Evolutionary conservation across 2,797 vertebrate species (phyloP), one percentile per base, ranked within the genome.

Genomic region (Threskiornis aethiopicus): DNA sequence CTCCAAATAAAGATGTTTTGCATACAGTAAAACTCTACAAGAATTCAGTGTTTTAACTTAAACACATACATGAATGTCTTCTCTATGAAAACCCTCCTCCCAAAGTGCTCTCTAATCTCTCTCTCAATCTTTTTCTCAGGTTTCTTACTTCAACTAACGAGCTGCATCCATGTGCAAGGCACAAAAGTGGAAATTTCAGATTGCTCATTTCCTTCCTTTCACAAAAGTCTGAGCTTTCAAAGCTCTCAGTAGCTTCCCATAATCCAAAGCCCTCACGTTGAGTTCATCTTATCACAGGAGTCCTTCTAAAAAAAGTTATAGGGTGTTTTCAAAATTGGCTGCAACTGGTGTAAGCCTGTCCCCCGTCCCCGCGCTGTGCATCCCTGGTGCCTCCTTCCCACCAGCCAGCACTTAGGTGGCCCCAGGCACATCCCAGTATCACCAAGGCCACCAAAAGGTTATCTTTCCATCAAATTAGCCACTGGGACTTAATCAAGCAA

Each of bases 281-380:
- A 88, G 52, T 39, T 58, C 15, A 6, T 17, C 19, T 82, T 57
- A 84, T 41, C 67, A 46, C 20, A 57, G 10, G 0, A 13, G 5
- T 61, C 64, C 59, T 58, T 46, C 25, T 42, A 28, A 54, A 72
- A 46, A 59, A 57, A 2, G 7, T 13, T 71, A 39, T 14, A 44
- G 6, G 15, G 26, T 22, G 15, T 55, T 77, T 59, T 31, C 44
- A 41, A 58, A 87, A 67, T 22, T 13, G 10, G 35, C 35, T 72
- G 42, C 8, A n/a, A 81, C 20, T 3, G 10, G 6, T 8, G 0
- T 12, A 47, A 62, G 9, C 19, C 17, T 4, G 14, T 25, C 10
- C 33, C n/a, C 6, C 0, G 0, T 8, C 33, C 35, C 8, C 2
- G 1, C 24, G 37, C 42, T 41, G 42, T 6, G 19, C 44, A 55